Evolutionary conservation across 2,113 vertebrate genomes (phyloP).

Genomic region (Perccottus glenii): DNA sequence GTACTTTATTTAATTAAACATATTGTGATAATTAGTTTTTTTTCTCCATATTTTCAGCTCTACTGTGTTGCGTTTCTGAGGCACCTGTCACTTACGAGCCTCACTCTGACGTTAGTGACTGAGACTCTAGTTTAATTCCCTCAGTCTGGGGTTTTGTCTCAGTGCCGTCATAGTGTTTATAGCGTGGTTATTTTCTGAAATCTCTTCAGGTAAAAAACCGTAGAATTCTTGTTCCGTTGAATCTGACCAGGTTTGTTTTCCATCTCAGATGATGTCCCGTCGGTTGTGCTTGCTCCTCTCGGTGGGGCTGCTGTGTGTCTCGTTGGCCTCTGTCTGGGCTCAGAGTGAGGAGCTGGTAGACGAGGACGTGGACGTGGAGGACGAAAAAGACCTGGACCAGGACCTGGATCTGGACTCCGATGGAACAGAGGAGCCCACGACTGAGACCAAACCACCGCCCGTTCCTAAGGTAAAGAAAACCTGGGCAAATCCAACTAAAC

Average conservation of each 20-base stretch:
- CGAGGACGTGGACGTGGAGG: slow-evolving; percentile 80
- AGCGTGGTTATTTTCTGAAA: too few relatives aligned
- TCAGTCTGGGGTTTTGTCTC: too few relatives aligned
- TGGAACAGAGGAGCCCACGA: slow-evolving; percentile 71
- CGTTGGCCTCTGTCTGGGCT: slow-evolving; percentile 51
- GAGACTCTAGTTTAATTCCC: too few relatives aligned
- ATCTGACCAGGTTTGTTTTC: neutral
- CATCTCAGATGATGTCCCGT: slow-evolving; percentile 86
- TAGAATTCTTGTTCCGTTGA: slow-evolving; percentile 71
- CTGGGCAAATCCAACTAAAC: neutral
- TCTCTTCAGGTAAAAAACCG: slow-evolving; percentile 80
- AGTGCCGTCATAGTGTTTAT: too few relatives aligned
- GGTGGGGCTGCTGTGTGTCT: slow-evolving; percentile 68
- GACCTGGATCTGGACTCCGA: slow-evolving; percentile 77
- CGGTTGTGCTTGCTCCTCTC: slow-evolving; percentile 83
- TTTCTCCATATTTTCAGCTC: too few relatives aligned
- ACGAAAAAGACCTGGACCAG: slow-evolving; percentile 80
- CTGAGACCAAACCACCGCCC: slow-evolving; percentile 54
- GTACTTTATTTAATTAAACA: too few relatives aligned
- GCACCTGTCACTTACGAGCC: too few relatives aligned
- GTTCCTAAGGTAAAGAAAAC: slow-evolving; percentile 84
- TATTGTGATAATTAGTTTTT: too few relatives aligned
- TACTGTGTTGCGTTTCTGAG: too few relatives aligned
- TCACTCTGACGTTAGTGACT: too few relatives aligned
- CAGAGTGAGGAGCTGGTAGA: slow-evolving; percentile 78